Conservation (phyloP, 2,797 vertebrate species). For the Telmatherina bonti region DNA sequence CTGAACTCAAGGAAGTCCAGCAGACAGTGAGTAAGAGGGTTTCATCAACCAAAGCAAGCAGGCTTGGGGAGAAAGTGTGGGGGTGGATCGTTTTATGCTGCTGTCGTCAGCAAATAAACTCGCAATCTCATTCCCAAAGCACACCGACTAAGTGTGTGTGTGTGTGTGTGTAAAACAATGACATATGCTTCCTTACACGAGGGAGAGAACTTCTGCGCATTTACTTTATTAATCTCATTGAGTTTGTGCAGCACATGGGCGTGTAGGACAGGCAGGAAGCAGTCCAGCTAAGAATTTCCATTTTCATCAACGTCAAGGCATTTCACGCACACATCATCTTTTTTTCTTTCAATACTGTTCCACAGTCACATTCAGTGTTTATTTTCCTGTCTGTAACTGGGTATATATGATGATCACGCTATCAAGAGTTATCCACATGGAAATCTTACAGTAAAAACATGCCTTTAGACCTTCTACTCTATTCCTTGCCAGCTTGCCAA, state of each 20-base stretch:
- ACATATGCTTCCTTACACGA: conserved; percentile 21
- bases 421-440: conserved; percentile 65
- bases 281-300: conserved; percentile 75
- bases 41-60: conserved; percentile 51
- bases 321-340: conserved; percentile 71
- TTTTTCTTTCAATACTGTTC: conserved; percentile 60
- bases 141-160: conserved; percentile 7
- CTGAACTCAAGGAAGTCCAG: conserved; percentile 69
- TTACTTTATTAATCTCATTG: conserved; percentile 55
- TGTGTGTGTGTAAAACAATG: conserved; percentile 53
- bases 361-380: conserved; percentile 51
- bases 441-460: conserved; percentile 67
- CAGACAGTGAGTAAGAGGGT: conserved; percentile 79
- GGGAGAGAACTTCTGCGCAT: conserved; percentile 30
- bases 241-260: conserved; percentile 58
- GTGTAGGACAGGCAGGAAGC: conserved; percentile 64
- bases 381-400: conserved; percentile 68
- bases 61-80: conserved; percentile 52
- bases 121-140: conserved; percentile 35
- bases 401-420: conserved; percentile 61
- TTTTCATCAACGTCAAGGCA: conserved; percentile 72
- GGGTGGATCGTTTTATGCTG: conserved; percentile 51
- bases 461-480: conserved; percentile 39
- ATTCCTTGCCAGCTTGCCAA: conserved; percentile 50
- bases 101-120: conserved; percentile 42